Evolutionary conservation across 2,113 vertebrate genomes (phyloP).

Genomic region (Pituophis catenifer): DNA sequence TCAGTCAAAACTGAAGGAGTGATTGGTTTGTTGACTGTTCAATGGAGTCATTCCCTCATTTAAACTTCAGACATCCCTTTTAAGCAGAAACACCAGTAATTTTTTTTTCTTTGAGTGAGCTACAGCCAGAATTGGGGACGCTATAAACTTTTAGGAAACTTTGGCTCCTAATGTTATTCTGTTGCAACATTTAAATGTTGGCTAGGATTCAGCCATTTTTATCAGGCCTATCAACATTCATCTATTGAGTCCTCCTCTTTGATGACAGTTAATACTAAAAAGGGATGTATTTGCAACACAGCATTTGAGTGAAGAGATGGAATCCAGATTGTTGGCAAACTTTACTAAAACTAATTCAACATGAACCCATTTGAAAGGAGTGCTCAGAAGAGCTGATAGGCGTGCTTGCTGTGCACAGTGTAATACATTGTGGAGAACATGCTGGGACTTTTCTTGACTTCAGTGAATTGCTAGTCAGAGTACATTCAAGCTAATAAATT

Average conservation of each 20-base stretch:
- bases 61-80: background rate
- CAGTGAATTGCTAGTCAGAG: background rate
- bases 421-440: background rate
- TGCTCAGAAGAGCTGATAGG: background rate
- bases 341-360: background rate
- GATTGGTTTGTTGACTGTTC: background rate
- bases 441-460: background rate
- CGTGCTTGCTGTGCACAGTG: background rate
- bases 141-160: background rate
- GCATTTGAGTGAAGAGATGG: background rate
- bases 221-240: background rate
- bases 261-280: background rate
- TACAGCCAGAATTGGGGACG: background rate
- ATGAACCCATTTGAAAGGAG: background rate
- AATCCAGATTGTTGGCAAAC: background rate
- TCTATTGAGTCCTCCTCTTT: background rate
- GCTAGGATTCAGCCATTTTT: background rate
- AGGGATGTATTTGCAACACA: background rate
- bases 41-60: background rate
- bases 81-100: background rate
- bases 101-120: background rate
- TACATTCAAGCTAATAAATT: background rate
- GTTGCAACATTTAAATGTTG: background rate
- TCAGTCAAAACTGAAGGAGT: background rate
- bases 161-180: background rate